phyloP scores from a whole-genome alignment of 2,113 vertebrate genomes.

The Carassius gibelio region DNA sequence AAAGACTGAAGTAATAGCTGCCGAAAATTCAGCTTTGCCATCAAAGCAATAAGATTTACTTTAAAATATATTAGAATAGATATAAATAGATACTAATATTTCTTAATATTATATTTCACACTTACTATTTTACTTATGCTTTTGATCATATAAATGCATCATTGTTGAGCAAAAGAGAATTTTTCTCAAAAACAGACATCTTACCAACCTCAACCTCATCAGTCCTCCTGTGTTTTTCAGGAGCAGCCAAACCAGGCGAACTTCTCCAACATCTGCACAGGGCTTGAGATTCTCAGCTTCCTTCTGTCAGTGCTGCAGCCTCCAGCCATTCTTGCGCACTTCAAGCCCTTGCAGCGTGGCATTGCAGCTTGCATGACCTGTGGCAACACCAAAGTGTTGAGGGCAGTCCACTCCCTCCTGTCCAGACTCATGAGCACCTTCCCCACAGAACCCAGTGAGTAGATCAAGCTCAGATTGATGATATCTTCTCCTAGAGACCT shows the following conservation, averaged over 20 bases:
- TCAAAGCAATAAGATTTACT: not conserved
- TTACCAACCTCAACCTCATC: not conserved
- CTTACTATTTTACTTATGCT: not conserved
- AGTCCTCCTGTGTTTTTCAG: constrained; percentile 65
- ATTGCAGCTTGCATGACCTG: constrained; percentile 97
- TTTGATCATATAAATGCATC: not conserved
- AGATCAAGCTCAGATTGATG: not conserved
- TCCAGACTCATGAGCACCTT: constrained; percentile 97
- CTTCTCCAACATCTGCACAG: constrained; percentile 97
- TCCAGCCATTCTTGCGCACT: constrained; percentile 89
- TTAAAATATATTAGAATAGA: not conserved
- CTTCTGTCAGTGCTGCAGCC: constrained; percentile 92
- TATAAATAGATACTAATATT: no score
- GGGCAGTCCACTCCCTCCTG: constrained; percentile 91
- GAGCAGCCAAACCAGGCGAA: constrained; percentile 94
- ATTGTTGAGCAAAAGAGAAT: not conserved
- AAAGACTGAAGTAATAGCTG: not conserved
- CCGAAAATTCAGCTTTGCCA: not conserved
- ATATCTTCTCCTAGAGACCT: not conserved
- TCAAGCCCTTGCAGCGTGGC: constrained; percentile 93
- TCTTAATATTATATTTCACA: no score
- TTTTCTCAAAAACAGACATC: not conserved
- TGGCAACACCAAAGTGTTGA: constrained; percentile 92
- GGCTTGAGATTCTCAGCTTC: constrained; percentile 93
- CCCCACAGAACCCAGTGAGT: constrained; percentile 91